These are phyloP conservation scores for Hylomyscus alleni DNA, from an alignment of 2,797 vertebrate genomes.

Conservation along the genomic window DNA sequence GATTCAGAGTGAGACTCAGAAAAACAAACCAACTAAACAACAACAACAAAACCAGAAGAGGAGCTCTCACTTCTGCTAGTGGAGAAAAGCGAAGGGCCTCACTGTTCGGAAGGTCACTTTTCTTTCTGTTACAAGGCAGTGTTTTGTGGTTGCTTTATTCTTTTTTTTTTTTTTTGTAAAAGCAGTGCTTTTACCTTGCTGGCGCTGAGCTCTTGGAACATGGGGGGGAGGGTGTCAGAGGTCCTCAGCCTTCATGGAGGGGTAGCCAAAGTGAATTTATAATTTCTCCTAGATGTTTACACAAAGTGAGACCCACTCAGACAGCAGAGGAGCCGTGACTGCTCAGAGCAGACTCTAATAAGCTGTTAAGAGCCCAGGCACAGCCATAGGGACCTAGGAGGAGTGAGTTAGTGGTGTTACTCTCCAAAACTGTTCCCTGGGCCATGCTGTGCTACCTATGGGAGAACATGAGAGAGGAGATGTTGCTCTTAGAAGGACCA, in stretches of 20 bases:
- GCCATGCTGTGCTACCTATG: neutral
- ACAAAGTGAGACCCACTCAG: neutral
- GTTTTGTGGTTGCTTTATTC: neutral
- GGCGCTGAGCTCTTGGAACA: neutral
- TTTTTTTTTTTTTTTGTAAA: constrained; percentile 9
- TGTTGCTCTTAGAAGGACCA: neutral
- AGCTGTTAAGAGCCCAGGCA: constrained; percentile 4
- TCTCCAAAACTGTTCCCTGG: constrained; percentile 31
- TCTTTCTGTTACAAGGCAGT: neutral
- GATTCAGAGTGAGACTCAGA: neutral
- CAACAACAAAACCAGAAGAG: neutral
- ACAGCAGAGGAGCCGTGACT: neutral
- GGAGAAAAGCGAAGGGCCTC: neutral
- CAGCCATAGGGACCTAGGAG: neutral
- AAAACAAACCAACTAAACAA: neutral
- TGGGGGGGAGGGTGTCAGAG: no score
- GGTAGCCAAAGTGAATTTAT: neutral
- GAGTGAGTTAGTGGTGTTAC: neutral
- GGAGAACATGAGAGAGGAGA: neutral
- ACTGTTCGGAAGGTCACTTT: neutral
- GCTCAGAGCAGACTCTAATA: neutral
- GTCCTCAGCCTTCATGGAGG: neutral
- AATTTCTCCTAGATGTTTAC: neutral
- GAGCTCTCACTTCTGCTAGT: neutral
- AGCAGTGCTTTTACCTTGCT: neutral